Base-by-base conservation (phyloP, 2,888 invertebrate genomes). In the Tetranychus piercei region DNA sequence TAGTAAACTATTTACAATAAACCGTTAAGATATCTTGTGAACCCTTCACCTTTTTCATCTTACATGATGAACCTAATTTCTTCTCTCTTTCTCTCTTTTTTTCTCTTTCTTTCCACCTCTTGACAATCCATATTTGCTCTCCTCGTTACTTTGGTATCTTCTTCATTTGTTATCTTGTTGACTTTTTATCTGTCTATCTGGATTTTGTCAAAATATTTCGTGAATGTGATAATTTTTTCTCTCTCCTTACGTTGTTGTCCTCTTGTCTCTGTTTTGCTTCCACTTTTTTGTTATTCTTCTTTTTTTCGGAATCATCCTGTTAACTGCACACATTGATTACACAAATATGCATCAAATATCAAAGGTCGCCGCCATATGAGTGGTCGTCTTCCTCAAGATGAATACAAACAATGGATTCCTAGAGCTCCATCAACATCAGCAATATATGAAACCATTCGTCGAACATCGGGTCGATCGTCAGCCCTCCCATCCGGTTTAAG, bases 371-470 rank as follows among this genome's bases (percentile, higher is more conserved):
- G 55, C 15, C 55, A 55, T 15, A 55, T 55, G 55, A 55, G 55
- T 55, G 55, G 55, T 55, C 55, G 55, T 15, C 55, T 55, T 15
- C 55, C 55, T 55, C 55, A 55, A 55, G 92, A 92, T 83, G 93
- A 93, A 83, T 93, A 78, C 72, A 75, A 92, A 79, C 91, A 93
- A 79, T 94, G 94, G 94, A 83, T 94, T 81, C 87, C 92, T 74
- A 78, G 81, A 45, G 83, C 83, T 67, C 83, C 84, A 71, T 92
- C 92, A 77, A 93, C 93, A 76, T 92, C 92, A 78, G 94, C 94
- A 69, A 89, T 94, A 79, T 94, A 93, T 82, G 94, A 94, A 82
- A 88, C 91, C 80, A 89, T 93, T 82, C 87, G 92, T 78, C 89
- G 91, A 70, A 75, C 74, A 75, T 20, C 75, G 75, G 44, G 74